Evolutionary conservation across 2,113 vertebrate species (phyloP), one percentile per base, ranked within the genome.

Genomic region (Melanotaenia duboulayi): DNA sequence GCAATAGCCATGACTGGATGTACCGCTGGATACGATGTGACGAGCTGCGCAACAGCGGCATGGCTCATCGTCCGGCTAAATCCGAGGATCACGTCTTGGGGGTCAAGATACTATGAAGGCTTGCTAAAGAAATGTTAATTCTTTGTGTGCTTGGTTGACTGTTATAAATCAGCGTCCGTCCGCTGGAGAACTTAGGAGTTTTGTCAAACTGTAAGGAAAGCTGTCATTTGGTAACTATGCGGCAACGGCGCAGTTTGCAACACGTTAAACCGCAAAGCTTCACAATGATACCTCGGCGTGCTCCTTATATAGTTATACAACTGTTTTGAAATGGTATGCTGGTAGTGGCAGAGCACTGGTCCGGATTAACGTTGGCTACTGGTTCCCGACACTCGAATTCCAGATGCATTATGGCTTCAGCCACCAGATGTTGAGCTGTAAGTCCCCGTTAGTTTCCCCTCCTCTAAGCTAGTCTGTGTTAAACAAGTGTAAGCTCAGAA

Each of bases 41-140:
- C 60, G 84, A 87, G 87, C 89, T 92, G 92, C 92, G 92, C 92
- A 92, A 89, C 86, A 86, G 84, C 60, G 85, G 87, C 91, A 86
- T 92, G 91, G 92, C 92, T 81, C 77, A 11, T 69, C 81, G 93
- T 92, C 92, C 88, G 85, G 84, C 71, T 76, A 50, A 8, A 60
- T 82, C 71, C 72, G 49, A 24, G 54, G 85, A 84, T 76, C 62
- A 25, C 57, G 70, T 86, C 39, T 50, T 80, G 67, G 78, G 77
- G 79, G 78, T 80, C 60, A 64, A 67, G 83, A 64, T 80, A 50
- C 44, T 25, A 39, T 25, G 48, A 69, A 80, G 60, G 3, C 32
- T 37, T 2, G 14, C 71, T 82, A 25, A 39, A 58, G 12, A 63
- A 58, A 67, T 68, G n/a, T 44, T 13, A 7, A 28, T 4, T 39